Evolutionary conservation across 1,140 invertebrate genomes (phyloP), one percentile per base, ranked within the genome.

Genomic region (Harlomillsia oculata): DNA sequence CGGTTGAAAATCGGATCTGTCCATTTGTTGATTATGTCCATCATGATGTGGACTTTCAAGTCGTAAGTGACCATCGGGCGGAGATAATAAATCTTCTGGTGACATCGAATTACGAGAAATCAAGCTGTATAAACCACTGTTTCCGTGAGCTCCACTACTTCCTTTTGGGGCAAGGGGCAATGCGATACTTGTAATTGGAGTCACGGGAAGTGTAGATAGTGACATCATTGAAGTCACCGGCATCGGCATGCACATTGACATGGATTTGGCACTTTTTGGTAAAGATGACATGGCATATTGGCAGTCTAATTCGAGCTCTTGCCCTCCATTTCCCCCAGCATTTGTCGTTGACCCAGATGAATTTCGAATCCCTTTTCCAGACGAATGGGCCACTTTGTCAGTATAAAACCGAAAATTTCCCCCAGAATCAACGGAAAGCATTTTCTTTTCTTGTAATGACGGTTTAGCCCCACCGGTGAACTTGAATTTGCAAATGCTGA

Each of bases 401-500:
- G 53, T 82, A 67, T 85, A 88, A 67, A 87, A 90, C 16, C 85
- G 75, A 66, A 89, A 87, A 66, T 88, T 89, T 0, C 87, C 87
- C 2, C 84, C 85, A 0, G 85, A 83, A 68, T 89, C 86, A 2
- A 90, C 85, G 0, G 86, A 89, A 1, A 91, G 74, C 77, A 88
- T 89, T 70, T 91, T 91, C 72, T 91, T 91, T 66, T 92, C 88
- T 69, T 91, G 85, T 26, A 91, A 69, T 43, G 80, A 83, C 0
- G 89, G 89, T 57, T 87, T 87, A 25, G 85, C 84, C 0, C 89
- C 88, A 4, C 87, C 88, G 0, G 87, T 90, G 68, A 92, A 91
- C 69, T 92, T 92, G 67, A 92, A 92, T 68, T 91, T 92, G 69
- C 89, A 91, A 68, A 91, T 92, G 70, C 86, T 89, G n/a, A 75